Evolutionary conservation across 2,797 vertebrate genomes (phyloP), one percentile per base, ranked within the genome.

Genomic region (Pelochelys cantorii): DNA sequence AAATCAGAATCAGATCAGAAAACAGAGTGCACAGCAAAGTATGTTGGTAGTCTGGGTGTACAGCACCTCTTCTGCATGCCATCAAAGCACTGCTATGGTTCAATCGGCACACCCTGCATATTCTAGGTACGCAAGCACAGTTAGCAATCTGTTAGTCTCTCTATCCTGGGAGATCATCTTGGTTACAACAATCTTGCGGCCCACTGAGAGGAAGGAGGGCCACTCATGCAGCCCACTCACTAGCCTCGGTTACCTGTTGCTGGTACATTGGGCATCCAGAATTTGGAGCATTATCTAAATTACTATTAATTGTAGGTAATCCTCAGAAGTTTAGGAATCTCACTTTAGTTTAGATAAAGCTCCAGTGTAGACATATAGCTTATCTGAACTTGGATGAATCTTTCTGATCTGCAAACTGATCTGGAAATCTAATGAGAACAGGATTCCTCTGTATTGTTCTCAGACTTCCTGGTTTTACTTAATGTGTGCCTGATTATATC

Each of bases 401-500:
- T 84, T 79, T 81, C 54, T 7, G 53, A 88, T 80, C 85, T 91
- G 27, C 25, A 2, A n/a, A 54, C 0, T 0, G 48, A 83, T 83
- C 85, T 83, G 81, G 83, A 91, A 94, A 31, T 86, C 83, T 80
- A 75, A 82, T 91, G 92, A 89, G 17, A 81, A 84, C 57, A 93
- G 68, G 20, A 31, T 37, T 82, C 82, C 82, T 86, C 18, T 20
- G n/a, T 83, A 84, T 59, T 81, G 79, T 93, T 94, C 81, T 42
- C 54, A 23, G 55, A 12, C 20, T 80, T 94, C 52, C 42, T 91
- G 34, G 17, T 87, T 89, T 83, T 74, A 60, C 22, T 20, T 81
- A n/a, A 60, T 0, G 0, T 53, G 52, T 85, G 11, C 10, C 25
- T 83, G 55, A n/a, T 74, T 53, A 68, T 1, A 1, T 74, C 85